phyloP scores from a whole-genome alignment of 2,888 invertebrate genomes.

The Quadroppia sp. region DNA sequence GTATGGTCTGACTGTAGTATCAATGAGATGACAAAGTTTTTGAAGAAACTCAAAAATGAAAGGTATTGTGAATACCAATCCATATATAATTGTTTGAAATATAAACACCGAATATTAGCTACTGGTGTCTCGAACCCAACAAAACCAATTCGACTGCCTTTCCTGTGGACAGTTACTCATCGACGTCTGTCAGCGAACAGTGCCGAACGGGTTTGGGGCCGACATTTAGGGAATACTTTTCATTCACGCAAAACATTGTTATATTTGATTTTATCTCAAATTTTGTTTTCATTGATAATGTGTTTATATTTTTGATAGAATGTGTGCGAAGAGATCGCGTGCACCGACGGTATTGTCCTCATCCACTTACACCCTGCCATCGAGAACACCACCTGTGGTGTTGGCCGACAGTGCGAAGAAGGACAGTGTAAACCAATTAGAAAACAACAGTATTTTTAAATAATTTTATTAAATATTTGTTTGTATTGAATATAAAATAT shows the following conservation, averaged over 20 bases:
- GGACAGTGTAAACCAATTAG: too few relatives aligned
- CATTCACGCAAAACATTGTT: neutral
- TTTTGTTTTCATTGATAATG: too few relatives aligned
- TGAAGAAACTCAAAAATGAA: neutral
- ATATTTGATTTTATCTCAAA: neutral
- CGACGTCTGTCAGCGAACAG: neutral
- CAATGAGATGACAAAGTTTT: neutral
- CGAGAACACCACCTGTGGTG: slow-evolving; percentile 28
- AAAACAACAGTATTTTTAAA: too few relatives aligned
- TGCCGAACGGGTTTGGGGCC: neutral
- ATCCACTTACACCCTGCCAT: slow-evolving; percentile 2
- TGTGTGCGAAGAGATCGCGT: neutral
- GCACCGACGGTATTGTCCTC: neutral
- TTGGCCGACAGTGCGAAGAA: neutral
- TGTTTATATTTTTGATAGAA: neutral
- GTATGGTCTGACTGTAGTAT: neutral
- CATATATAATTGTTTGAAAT: neutral
- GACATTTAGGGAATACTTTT: neutral
- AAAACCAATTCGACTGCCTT: too few relatives aligned
- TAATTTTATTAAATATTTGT: too few relatives aligned
- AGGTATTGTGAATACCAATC: neutral
- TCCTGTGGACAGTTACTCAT: neutral
- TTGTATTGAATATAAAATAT: too few relatives aligned
- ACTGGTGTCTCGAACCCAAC: neutral
- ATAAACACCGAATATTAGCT: neutral